These are phyloP conservation scores for Halictus rubicundus DNA, from an alignment of 1,140 invertebrate genomes.

Conservation along the genomic window DNA sequence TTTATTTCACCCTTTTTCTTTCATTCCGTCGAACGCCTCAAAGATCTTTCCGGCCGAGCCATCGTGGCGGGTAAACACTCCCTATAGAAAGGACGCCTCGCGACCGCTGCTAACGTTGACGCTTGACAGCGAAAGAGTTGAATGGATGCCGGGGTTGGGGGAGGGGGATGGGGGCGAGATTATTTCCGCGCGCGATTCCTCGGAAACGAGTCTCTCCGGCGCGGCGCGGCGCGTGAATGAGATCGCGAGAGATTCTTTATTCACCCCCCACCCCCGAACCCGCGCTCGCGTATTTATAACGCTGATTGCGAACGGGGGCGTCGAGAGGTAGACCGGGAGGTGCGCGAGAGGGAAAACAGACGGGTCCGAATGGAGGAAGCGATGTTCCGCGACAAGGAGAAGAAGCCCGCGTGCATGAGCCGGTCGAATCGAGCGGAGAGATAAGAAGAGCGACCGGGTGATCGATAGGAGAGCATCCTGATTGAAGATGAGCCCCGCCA, in stretches of 20 bases:
- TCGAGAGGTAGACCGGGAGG: too few relatives aligned
- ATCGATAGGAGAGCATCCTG: constrained; percentile 21
- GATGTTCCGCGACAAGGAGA: not conserved
- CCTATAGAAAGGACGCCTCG: constrained; percentile 26
- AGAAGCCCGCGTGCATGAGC: constrained; percentile 13
- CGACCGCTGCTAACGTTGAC: constrained; percentile 10
- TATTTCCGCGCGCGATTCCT: constrained; percentile 28
- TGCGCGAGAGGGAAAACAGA: too few relatives aligned
- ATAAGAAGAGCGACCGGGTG: not conserved
- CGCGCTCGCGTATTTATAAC: too few relatives aligned
- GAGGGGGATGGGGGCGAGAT: too few relatives aligned
- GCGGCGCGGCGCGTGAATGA: not conserved
- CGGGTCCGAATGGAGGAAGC: not conserved
- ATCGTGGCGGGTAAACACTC: constrained; percentile 45
- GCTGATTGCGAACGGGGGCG: too few relatives aligned
- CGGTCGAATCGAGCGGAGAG: not conserved
- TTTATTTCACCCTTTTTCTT: constrained; percentile 2
- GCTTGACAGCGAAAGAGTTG: constrained; percentile 13
- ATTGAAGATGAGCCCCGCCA: not conserved
- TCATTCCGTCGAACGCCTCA: constrained; percentile 20
- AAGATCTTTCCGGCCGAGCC: constrained; percentile 17
- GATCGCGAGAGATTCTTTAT: too few relatives aligned
- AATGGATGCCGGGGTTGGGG: constrained; percentile 1
- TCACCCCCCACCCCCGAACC: too few relatives aligned
- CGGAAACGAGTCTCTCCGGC: not conserved